These are phyloP conservation scores for Dermatemys mawii DNA, from an alignment of 2,113 vertebrate genomes.

Conservation along the genomic window DNA sequence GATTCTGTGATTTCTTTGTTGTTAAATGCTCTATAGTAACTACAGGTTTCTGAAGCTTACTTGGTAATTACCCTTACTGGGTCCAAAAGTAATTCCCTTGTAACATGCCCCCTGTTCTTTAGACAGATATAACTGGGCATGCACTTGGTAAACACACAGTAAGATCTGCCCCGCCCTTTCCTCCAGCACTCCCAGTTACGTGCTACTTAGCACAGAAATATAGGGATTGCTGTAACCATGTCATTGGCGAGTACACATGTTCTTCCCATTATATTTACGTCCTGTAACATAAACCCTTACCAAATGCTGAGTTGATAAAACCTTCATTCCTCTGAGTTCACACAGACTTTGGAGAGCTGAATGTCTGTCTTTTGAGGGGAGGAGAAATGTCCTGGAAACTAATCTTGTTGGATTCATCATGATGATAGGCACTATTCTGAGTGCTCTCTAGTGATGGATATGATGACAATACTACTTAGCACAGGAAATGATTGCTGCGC, in stretches of 20 bases:
- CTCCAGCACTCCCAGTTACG: not conserved
- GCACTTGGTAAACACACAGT: not conserved
- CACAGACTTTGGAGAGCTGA: not conserved
- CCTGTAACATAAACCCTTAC: slow-evolving; percentile 44
- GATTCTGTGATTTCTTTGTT: slow-evolving; percentile 35
- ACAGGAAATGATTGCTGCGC: not conserved
- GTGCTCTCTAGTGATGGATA: not conserved
- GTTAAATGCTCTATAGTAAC: slow-evolving; percentile 33
- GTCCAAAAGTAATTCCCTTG: slow-evolving; percentile 20
- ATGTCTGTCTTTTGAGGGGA: not conserved
- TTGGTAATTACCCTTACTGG: slow-evolving; percentile 18
- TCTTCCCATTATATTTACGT: slow-evolving; percentile 30
- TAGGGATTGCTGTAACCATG: not conserved
- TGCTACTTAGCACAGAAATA: not conserved
- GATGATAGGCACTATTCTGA: not conserved
- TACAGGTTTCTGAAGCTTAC: not conserved
- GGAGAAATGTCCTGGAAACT: not conserved
- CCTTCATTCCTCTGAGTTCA: slow-evolving; percentile 47
- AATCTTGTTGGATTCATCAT: not conserved
- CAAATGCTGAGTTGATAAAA: not conserved
- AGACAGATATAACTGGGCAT: not conserved
- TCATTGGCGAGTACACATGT: not conserved
- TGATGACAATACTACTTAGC: not conserved
- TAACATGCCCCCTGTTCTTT: slow-evolving; percentile 23
- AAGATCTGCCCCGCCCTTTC: not conserved